These are phyloP conservation scores for Pristis pectinata DNA, from an alignment of 2,797 vertebrate species.

Conservation along the genomic window DNA sequence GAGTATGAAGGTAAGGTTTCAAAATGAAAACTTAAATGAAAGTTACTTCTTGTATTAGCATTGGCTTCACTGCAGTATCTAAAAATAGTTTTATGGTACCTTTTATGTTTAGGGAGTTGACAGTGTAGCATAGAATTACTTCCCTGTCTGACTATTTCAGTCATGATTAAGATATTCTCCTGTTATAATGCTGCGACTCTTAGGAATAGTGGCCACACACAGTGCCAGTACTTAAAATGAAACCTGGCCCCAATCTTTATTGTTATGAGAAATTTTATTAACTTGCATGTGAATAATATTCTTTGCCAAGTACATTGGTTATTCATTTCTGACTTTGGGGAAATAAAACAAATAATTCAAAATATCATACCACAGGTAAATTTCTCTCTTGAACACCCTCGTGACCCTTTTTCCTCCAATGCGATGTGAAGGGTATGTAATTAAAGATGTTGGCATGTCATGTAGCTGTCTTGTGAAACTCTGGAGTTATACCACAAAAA, in stretches of 20 bases:
- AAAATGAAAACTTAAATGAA: slow-evolving; percentile 7
- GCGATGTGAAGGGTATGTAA: not conserved
- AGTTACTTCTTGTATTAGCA: not conserved
- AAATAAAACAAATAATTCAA: not conserved
- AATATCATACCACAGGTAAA: not conserved
- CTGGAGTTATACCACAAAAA: not conserved
- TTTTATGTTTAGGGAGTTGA: not conserved
- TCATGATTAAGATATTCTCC: not conserved
- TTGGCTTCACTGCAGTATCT: not conserved
- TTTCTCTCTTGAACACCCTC: too few relatives aligned
- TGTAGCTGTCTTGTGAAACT: not conserved
- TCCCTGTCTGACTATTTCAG: not conserved
- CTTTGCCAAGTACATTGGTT: not conserved
- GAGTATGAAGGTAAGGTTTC: not conserved
- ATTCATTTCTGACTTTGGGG: not conserved
- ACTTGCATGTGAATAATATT: not conserved
- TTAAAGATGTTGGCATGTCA: not conserved
- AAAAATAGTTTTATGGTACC: not conserved
- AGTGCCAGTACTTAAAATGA: not conserved
- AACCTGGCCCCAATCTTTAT: not conserved
- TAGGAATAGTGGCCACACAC: not conserved
- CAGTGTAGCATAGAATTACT: not conserved
- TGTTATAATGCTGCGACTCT: not conserved
- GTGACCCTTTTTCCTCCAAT: not conserved
- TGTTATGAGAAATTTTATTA: not conserved